phyloP scores from a whole-genome alignment of 2,888 invertebrate species.

The Operophtera brumata region DNA sequence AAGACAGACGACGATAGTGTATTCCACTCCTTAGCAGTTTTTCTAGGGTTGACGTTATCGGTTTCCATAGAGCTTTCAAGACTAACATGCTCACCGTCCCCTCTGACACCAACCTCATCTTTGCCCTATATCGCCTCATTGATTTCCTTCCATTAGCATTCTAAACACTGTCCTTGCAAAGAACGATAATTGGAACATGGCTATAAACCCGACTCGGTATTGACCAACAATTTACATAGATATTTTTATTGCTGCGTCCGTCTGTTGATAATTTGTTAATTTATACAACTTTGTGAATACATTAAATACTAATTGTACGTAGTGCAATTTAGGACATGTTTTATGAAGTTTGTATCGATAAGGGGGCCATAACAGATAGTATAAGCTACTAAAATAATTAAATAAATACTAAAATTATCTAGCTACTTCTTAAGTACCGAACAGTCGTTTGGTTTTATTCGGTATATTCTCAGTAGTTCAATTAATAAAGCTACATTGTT shows the following conservation, averaged over 20 bases:
- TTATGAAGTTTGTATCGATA: slow-evolving; percentile 6
- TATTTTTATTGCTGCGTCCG: slow-evolving; percentile 48
- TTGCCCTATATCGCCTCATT: slow-evolving; percentile 50
- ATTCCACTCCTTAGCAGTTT: too few species aligned
- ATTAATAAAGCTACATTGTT: too few species aligned
- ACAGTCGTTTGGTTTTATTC: too few species aligned
- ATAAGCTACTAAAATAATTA: not conserved
- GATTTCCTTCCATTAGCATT: slow-evolving; percentile 68
- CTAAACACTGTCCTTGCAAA: slow-evolving; percentile 56
- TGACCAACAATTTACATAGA: slow-evolving; percentile 49
- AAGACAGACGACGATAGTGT: too few species aligned
- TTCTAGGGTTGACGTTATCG: too few species aligned
- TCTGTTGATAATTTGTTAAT: slow-evolving; percentile 41
- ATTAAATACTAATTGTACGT: slow-evolving; percentile 4
- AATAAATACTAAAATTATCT: not conserved
- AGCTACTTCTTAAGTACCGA: too few species aligned
- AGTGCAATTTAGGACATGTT: slow-evolving; percentile 5
- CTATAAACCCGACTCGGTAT: slow-evolving; percentile 49
- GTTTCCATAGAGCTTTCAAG: not conserved
- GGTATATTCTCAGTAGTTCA: too few species aligned
- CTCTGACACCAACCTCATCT: slow-evolving; percentile 42
- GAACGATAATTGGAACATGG: slow-evolving; percentile 61
- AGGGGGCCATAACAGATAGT: not conserved
- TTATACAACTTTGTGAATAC: slow-evolving; percentile 19
- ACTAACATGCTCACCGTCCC: slow-evolving; percentile 24